A percentile compares a stretch with the other conserved stretches of the same genome.
Conservation (phyloP, 2,888 invertebrate species). For the Iphiclides podalirius region DNA sequence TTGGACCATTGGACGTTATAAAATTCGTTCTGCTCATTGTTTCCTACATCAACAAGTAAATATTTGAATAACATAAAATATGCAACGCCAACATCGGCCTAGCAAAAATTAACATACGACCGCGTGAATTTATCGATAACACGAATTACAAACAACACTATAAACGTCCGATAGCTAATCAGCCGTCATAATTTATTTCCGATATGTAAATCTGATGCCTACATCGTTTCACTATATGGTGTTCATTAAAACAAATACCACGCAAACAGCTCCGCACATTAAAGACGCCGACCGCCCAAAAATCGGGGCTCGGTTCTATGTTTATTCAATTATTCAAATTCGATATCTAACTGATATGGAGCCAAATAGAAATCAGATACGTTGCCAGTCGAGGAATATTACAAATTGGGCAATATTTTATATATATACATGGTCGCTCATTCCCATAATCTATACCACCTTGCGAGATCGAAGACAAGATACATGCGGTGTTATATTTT, state of each 20-base stretch:
- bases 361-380: constrained; percentile 1
- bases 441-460: no score
- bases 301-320: constrained; percentile 1
- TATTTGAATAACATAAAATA: not conserved
- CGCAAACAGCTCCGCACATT: not conserved
- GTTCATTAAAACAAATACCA: constrained; percentile 2
- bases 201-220: constrained; percentile 3
- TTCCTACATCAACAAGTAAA: no score
- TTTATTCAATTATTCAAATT: constrained; percentile 20
- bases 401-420: not conserved
- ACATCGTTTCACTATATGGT: not conserved
- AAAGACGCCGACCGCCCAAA: constrained; percentile 4
- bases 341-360: constrained; percentile 3
- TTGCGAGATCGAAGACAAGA: no score
- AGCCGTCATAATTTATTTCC: constrained; percentile 5
- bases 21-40: no score
- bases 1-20: no score
- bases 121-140: constrained; percentile 13
- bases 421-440: not conserved
- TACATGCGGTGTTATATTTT: no score
- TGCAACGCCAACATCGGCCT: not conserved
- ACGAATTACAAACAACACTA: constrained; percentile 10
- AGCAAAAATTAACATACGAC: constrained; percentile 4
- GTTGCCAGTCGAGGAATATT: not conserved
- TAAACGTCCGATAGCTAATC: constrained; percentile 7